These are phyloP conservation scores for Elachura formosa DNA, from an alignment of 2,113 vertebrate species.

Conservation along the genomic window DNA sequence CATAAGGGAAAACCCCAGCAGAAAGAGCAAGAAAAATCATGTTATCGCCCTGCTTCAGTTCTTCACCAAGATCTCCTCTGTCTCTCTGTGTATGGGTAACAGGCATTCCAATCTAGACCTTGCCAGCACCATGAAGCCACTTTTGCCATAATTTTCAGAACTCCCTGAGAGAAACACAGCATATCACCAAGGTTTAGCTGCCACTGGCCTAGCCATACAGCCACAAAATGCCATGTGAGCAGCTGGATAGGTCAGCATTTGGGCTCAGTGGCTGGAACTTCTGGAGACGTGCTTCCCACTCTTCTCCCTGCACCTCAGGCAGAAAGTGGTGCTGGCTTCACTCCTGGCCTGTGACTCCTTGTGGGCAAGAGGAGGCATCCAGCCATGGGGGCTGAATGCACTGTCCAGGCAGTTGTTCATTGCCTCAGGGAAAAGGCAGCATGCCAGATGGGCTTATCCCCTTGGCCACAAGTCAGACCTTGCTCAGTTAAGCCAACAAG, in stretches of 20 bases:
- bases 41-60: background rate
- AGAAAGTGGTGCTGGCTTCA: background rate
- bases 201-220: background rate
- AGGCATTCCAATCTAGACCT: background rate
- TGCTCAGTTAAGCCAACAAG: background rate
- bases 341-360: background rate
- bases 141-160: background rate
- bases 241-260: background rate
- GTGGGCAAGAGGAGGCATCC: background rate
- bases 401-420: background rate
- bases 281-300: rapidly evolving
- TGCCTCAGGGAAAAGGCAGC: background rate
- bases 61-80: background rate
- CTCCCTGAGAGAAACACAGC: background rate
- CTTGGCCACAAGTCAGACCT: background rate
- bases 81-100: background rate
- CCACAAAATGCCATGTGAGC: rapidly evolving
- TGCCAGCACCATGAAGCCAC: rapidly evolving
- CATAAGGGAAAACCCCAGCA: too few species aligned
- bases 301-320: background rate
- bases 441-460: background rate
- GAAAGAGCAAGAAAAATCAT: background rate
- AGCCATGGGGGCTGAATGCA: background rate
- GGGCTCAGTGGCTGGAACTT: background rate
- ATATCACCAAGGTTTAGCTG: background rate